Base-by-base conservation (phyloP, 2,113 vertebrate species). In the Hyla sarda region DNA sequence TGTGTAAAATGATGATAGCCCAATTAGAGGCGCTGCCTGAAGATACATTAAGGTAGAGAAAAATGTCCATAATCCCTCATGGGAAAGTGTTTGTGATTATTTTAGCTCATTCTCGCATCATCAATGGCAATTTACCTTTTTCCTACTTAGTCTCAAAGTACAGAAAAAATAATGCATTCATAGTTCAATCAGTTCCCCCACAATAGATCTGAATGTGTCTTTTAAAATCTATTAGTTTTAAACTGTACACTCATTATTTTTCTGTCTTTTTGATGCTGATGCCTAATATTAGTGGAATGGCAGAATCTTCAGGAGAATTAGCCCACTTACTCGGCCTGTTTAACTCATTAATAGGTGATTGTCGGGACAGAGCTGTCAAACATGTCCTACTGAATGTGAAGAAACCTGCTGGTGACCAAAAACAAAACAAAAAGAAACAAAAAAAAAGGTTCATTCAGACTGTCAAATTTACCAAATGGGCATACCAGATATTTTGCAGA, bases 11-110 rank as follows among this genome's bases (percentile, higher is more conserved):
- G 48, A 86, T 81, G 65, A 72, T 80, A 86, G 84, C 50, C 65
- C 84, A 86, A 86, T 86, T 86, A 86, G 65, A 73, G n/a, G 65
- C 12, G 73, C 54, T 86, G 77, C 65, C 62, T 86, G 71, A 81
- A 86, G 77, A 81, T 73, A 80, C 21, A 79, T 71, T 25, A 62
- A 81, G 50, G 75, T 77, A 67, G 28, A 48, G 34, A 58, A 83
- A 83, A 78, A 83, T 60, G 21, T 21, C 50, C 45, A 71, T 71
- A 78, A 85, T 45, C 48, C 76, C 76, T 86, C 84, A 80, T 71
- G 84, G 84, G 47, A 80, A 58, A 79, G 21, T 28, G 50, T 41
- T 77, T 45, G 45, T 69, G 32, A 85, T 79, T 79, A 79, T 85
- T 85, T 78, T 32, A 78, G 45, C 58, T 37, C 30, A 69, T 78